Evolutionary conservation across 2,888 invertebrate genomes (phyloP), one percentile per base, ranked within the genome.

Genomic region (Sminthurinus aureus): DNA sequence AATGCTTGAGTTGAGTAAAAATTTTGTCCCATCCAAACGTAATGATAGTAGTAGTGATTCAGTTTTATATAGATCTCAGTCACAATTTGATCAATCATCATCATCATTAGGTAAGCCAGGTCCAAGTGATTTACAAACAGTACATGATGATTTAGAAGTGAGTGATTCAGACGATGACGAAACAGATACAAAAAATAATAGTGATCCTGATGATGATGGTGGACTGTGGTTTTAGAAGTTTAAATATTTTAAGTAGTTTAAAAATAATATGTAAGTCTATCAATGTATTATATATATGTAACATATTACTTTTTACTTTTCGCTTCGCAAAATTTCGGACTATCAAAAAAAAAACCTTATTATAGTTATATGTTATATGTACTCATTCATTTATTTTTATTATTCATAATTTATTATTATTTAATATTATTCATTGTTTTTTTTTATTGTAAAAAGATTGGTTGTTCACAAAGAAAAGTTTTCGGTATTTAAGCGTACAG

Each of bases 141-240:
- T 89, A 84, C 76, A 92, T 91, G 85, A 94, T 93, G 89, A 94
- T 95, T 81, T 93, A 83, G 94, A 94, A 50, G 94, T 95, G 64
- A 95, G 95, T 52, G 95, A 95, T 88, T 95, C 95, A 84, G 95
- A 95, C 79, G 94, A 94, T 85, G 94, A 94, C 86, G 94, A 94
- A 86, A 88, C 86, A 38, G 89, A 89, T 9, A 89, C 88, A 64
- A 79, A 84, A 71, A 76, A 81, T 52, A 79, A 20, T 69, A 69
- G 69, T 20, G 69, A 69, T n/a, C 22, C 69, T 15, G 74, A 71
- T 64, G 84, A 80, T 74, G 78, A 74, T 74, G 81, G 76, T 20
- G 79, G 64, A 12, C 52, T 79, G n/a, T 79, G 67, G 50, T 79
- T 79, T 20, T 69, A 69, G 20, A 20, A 69, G n/a, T 22, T 69